Evolutionary conservation across 2,888 invertebrate species (phyloP), one percentile per base, ranked within the genome.

Genomic region (Drosophila parthenogenetica): DNA sequence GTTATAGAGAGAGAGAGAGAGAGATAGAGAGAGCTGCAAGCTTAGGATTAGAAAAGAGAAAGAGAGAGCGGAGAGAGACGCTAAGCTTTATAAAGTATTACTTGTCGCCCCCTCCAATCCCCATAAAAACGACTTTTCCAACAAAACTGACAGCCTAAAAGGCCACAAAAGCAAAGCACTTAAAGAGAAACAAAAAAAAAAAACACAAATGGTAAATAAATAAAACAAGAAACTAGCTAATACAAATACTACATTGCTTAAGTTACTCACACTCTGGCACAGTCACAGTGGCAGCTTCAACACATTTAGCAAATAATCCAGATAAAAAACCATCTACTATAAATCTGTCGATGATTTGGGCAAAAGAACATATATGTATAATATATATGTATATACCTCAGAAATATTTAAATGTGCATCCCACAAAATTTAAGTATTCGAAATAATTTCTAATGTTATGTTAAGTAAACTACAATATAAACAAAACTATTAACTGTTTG

Each of bases 1-100:
- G 32, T 17, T 16, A 40, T 5, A 43, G 14, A 57, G 40, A 45
- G 51, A 49, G 5, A 39, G 25, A 45, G 7, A 45, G 8, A 43
- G 43, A 43, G 22, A 50, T n/a, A 53, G 60, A 57, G 62, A 53
- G 48, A 64, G 77, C 81, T 64, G 81, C 81, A 77, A 76, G 81
- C 73, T 59, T 73, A 62, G 79, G 71, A 37, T 57, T 71, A 64
- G 49, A 45, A 5, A 55, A 39, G 55, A 32, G 32, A 32, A 7
- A 48, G 49, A 58, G 63, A 51, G 40, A 35, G 50, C n/a, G n/a
- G 17, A 43, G 35, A 19, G 43, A 45, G 45, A 55, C 55, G 55
- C 45, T 37, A 43, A 55, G 45, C 55, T 45, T 45, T 55, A 68
- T 25, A 51, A 45, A 46, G 59, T 68, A 51, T 50, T 45, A 55